Conservation (phyloP, 1,140 invertebrate species). For the Drosophila auraria region DNA sequence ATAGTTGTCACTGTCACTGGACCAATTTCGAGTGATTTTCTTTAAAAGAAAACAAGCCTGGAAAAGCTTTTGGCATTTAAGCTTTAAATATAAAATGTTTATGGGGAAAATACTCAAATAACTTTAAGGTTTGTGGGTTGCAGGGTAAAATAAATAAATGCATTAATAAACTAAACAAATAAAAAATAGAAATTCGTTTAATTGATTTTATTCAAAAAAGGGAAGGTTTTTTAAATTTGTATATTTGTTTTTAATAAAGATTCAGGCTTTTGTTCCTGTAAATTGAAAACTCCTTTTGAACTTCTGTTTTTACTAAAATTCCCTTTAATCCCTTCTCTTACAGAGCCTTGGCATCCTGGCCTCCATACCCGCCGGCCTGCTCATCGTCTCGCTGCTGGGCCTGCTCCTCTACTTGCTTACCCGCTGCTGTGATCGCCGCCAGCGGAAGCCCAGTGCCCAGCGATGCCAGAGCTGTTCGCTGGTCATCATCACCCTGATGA, state of each 20-base stretch:
- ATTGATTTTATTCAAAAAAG: too few relatives aligned
- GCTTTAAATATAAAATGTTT: too few relatives aligned
- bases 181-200: too few relatives aligned
- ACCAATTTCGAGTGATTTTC: neutral
- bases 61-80: too few relatives aligned
- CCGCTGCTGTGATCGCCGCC: constrained; percentile 96
- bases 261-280: neutral
- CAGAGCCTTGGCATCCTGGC: constrained; percentile 96
- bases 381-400: constrained; percentile 94
- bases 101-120: too few relatives aligned
- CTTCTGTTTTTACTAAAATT: neutral
- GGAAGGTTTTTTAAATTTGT: too few relatives aligned
- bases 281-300: neutral
- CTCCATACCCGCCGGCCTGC: constrained; percentile 94
- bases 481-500: constrained; percentile 93
- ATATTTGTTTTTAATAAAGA: too few relatives aligned
- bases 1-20: too few relatives aligned
- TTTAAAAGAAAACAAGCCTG: neutral
- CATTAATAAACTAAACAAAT: neutral
- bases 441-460: constrained; percentile 91
- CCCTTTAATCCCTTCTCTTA: constrained; percentile 12
- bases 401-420: constrained; percentile 96
- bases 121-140: too few relatives aligned
- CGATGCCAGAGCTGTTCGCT: constrained; percentile 91
- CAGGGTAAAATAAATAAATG: too few relatives aligned